Base-by-base conservation (phyloP, 35 echinoderm and acorn worm species). In the Chiridota heheva region DNA sequence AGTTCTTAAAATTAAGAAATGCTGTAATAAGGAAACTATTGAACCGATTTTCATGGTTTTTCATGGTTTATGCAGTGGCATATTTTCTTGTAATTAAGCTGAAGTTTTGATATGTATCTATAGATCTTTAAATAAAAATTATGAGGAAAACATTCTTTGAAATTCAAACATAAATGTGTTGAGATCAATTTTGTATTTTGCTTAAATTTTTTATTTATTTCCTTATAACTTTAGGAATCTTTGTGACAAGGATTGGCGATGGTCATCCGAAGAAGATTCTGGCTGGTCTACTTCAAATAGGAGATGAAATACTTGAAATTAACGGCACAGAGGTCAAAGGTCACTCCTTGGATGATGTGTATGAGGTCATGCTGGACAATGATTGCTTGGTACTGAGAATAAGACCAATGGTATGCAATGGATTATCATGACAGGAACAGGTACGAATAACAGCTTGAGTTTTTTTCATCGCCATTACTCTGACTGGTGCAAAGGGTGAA, bases 351-450 rank as follows among this genome's bases (percentile, higher is more conserved):
- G 95, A 98, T 57, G 81, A 71, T 16, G 89, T 98, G 27, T 98
- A 98, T 66, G 95, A 98, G 47, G 75, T 98, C 62, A 98, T 98
- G 75, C 81, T 91, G 61, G 95, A 98, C 57, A 91, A 88, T 57
- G 78, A 98, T 40, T 62, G 48, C 35, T 68, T 98, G 31, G 42
- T 82, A 28, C 76, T 98, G 7, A 91, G 75, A 73, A 70, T 98
- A 24, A 72, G 73, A 72, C 95, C 95, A 31, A 58, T 98, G 17
- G 16, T 0, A 27, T 38, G 32, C 18, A 78, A 3, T 30, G 75
- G 42, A 61, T 24, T 60, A 13, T 78, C 55, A 56, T 78, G 75
- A 78, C 75, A 58, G 33, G n/a, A n/a, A n/a, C n/a, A n/a, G n/a
- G n/a, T n/a, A n/a, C n/a, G n/a, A n/a, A n/a, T n/a, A n/a, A n/a